These are phyloP conservation scores for Eonycteris spelaea DNA, from an alignment of 2,113 vertebrate genomes.

Conservation along the genomic window DNA sequence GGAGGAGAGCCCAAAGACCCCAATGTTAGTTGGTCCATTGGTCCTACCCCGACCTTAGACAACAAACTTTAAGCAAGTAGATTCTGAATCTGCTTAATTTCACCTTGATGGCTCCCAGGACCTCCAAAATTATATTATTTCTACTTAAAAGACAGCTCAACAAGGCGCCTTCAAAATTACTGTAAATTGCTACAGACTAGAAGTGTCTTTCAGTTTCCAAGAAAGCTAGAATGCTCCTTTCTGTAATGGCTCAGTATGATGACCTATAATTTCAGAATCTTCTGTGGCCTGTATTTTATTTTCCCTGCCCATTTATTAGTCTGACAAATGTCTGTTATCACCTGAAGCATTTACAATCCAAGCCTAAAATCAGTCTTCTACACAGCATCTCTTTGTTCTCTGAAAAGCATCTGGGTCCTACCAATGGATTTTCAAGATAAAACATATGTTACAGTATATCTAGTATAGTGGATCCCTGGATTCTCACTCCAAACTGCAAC, in stretches of 20 bases:
- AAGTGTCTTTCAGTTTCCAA: not conserved
- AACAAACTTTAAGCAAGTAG: not conserved
- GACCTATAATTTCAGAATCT: conserved; percentile 33
- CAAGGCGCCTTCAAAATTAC: not conserved
- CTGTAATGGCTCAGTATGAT: not conserved
- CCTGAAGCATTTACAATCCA: conserved; percentile 40
- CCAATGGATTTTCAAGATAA: not conserved
- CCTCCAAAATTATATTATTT: not conserved
- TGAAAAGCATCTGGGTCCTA: not conserved
- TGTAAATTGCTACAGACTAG: not conserved
- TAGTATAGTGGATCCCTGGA: not conserved
- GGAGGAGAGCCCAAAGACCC: not conserved
- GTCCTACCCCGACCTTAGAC: not conserved
- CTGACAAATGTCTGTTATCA: conserved; percentile 29
- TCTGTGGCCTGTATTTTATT: conserved; percentile 15
- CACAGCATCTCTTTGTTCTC: not conserved
- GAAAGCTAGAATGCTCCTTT: conserved; percentile 40
- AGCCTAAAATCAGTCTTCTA: not conserved
- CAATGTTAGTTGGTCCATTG: not conserved
- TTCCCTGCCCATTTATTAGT: conserved; percentile 34
- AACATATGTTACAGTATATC: no score
- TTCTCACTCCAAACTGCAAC: not conserved
- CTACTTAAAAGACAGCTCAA: not conserved
- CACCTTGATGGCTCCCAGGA: not conserved
- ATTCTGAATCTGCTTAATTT: conserved; percentile 26